Conservation (phyloP, 2,113 vertebrate genomes). For the Rhegmatorhina hoffmannsi region DNA sequence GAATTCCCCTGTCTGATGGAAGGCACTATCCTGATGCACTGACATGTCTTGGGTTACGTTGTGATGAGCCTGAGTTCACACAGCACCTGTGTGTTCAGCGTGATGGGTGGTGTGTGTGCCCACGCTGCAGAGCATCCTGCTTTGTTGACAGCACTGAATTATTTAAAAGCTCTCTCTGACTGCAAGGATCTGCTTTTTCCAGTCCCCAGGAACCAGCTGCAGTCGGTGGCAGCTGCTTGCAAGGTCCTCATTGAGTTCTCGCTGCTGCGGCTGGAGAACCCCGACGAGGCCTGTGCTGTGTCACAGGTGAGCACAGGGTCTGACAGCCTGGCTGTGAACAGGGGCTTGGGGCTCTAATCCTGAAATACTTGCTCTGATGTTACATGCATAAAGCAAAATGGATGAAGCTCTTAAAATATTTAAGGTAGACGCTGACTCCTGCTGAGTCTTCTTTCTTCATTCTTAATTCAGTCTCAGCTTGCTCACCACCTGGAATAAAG, state of each 20-base stretch:
- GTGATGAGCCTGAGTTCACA: neutral
- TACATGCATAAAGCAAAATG: neutral
- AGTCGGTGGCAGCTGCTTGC: constrained; percentile 94
- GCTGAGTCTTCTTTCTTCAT: neutral
- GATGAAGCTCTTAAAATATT: neutral
- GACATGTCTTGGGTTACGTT: neutral
- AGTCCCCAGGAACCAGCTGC: constrained; percentile 96
- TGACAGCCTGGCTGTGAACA: neutral
- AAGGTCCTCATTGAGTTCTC: constrained; percentile 99
- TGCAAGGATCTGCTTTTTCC: neutral
- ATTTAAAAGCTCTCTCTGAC: neutral
- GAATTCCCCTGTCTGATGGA: neutral
- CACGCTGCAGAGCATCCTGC: neutral
- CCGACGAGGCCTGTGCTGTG: constrained; percentile 97
- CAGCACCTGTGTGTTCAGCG: neutral
- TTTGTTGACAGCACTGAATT: neutral
- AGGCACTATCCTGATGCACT: neutral
- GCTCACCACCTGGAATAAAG: neutral
- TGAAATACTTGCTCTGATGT: neutral
- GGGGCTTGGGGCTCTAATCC: neutral
- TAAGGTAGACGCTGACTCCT: neutral
- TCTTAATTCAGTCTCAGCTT: neutral
- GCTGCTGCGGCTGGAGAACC: constrained; percentile 93
- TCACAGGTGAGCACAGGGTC: constrained; percentile 85
- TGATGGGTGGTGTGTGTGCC: neutral